Evolutionary conservation across 2,888 invertebrate species (phyloP), one percentile per base, ranked within the genome.

Genomic region (Noctua pronuba): DNA sequence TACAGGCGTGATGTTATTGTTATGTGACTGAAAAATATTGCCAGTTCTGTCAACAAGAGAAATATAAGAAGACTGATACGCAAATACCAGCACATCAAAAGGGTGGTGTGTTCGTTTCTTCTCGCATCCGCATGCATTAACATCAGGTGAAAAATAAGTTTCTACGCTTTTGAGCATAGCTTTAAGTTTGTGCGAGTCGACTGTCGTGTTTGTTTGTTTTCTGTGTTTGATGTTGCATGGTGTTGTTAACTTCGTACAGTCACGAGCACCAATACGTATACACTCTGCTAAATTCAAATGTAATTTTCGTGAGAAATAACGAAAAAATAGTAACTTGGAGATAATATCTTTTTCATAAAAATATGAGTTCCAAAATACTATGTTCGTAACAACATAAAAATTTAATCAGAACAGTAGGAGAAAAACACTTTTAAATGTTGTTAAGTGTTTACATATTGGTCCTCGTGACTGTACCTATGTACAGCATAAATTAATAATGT

Each of bases 1-100:
- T 46, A 18, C 46, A 16, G 6, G 46, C 46, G 16, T 46, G 16
- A 46, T 46, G 46, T 46, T 46, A 46, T 44, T 46, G 46, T 46
- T 46, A 18, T 46, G 46, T 18, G 6, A 38, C 28, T 31, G 31
- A 21, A 52, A 21, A 58, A 21, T 35, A 68, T 85, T 69, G 71
- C n/a, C 31, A 31, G 58, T 72, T 74, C 46, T 70, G 38, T 62
- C 66, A 80, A 76, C 60, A 41, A 65, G 24, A 31, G 16, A 67
- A 62, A 62, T 49, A 38, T 44, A 38, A 70, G 8, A 49, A 24
- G 44, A 73, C 55, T 41, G 38, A n/a, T 71, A 85, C 64, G 75
- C 77, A 85, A 87, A 87, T 83, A 83, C 68, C 46, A 64, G 73
- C 38, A 79, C 65, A 58, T 79, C 55, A 74, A 77, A 85, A 44